These are phyloP conservation scores for Chaitophorus viminalis DNA, from an alignment of 2,888 invertebrate species.

Conservation along the genomic window DNA sequence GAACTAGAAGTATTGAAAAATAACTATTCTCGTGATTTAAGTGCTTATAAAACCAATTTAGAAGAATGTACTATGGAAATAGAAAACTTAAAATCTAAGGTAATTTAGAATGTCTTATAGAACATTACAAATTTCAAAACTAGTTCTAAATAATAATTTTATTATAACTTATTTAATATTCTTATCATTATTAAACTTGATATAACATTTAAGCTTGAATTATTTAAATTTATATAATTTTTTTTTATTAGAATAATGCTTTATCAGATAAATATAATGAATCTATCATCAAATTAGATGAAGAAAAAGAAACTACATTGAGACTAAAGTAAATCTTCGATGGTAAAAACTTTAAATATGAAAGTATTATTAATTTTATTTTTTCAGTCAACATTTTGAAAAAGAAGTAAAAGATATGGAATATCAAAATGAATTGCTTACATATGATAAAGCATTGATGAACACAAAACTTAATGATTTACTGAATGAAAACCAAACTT, in stretches of 20 bases:
- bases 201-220: too few relatives aligned
- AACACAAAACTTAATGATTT: neutral
- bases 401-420: neutral
- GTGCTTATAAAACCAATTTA: constrained; percentile 5
- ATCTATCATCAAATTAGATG: neutral
- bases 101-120: neutral
- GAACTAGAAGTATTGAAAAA: constrained; percentile 16
- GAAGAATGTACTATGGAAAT: constrained; percentile 37
- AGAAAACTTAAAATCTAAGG: constrained; percentile 16
- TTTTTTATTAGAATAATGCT: neutral
- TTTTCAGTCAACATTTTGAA: constrained; percentile 38
- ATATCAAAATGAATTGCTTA: neutral
- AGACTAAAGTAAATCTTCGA: neutral
- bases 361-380: neutral
- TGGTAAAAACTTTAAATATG: neutral
- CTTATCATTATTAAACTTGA: neutral
- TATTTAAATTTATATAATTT: too few relatives aligned
- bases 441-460: neutral
- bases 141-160: too few relatives aligned
- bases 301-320: constrained; percentile 13
- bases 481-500: neutral
- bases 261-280: neutral
- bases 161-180: neutral
- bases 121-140: too few relatives aligned
- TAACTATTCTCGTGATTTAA: constrained; percentile 1